phyloP scores from a whole-genome alignment of 2,888 invertebrate species.

The Ormia ochracea region DNA sequence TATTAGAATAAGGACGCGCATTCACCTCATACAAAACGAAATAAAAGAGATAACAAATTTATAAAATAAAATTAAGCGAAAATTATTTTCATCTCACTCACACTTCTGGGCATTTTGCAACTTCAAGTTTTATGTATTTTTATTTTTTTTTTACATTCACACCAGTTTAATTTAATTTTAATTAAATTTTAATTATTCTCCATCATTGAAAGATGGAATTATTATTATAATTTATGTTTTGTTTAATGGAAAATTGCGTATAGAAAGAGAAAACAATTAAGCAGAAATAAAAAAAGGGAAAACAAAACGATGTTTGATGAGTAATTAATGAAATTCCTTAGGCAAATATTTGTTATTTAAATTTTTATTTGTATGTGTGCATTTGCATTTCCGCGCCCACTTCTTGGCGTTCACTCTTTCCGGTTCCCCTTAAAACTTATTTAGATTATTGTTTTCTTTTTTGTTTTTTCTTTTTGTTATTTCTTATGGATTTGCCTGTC shows the following conservation, averaged over 20 bases:
- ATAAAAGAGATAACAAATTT: background rate
- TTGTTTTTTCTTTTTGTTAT: too few relatives aligned
- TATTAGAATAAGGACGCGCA: conserved; percentile 14
- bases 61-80: conserved; percentile 1
- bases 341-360: conserved; percentile 47
- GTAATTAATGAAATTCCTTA: conserved; percentile 58
- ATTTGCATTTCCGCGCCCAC: background rate
- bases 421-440: conserved; percentile 2
- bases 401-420: background rate
- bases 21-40: background rate
- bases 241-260: conserved; percentile 16
- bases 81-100: conserved; percentile 33
- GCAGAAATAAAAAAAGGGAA: background rate
- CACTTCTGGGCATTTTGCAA: background rate
- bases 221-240: conserved; percentile 16
- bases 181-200: conserved; percentile 47
- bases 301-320: conserved; percentile 18
- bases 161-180: conserved; percentile 21
- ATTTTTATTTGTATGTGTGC: background rate
- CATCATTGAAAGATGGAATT: conserved; percentile 20
- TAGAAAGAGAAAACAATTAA: conserved; percentile 8
- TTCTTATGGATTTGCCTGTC: conserved; percentile 21
- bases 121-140: background rate
- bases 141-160: background rate
- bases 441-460: conserved; percentile 33